Percentiles rank a stretch among this genome's conserved stretches.
phyloP scores from a whole-genome alignment of 1,140 invertebrate genomes.

The Zophobas atratus region DNA sequence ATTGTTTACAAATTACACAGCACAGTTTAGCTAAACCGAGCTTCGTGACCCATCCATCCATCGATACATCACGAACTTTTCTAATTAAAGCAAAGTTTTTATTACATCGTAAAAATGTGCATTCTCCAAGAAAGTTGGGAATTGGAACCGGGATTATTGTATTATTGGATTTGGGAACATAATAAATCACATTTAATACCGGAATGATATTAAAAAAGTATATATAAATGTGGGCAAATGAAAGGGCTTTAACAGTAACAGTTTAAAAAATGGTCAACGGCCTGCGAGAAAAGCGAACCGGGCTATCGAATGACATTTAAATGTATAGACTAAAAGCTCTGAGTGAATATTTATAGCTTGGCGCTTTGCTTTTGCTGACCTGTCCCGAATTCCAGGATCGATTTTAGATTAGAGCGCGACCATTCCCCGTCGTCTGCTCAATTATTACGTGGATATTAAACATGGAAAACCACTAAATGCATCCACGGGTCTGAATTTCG shows the following conservation, averaged over 20 bases:
- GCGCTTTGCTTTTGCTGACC: conserved; percentile 47
- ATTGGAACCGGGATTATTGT: conserved; percentile 28
- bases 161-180: conserved; percentile 2
- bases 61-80: conserved; percentile 27
- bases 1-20: too few relatives aligned
- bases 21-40: too few relatives aligned
- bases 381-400: conserved; percentile 43
- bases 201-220: conserved; percentile 8
- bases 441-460: conserved; percentile 44
- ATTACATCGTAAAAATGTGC: conserved; percentile 22
- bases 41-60: neutral
- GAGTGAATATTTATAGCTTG: conserved; percentile 47
- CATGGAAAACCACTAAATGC: conserved; percentile 39
- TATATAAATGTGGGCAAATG: conserved; percentile 3
- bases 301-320: conserved; percentile 44
- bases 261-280: conserved; percentile 8
- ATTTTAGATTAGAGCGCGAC: conserved; percentile 44
- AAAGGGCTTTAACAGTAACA: neutral
- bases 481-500: conserved; percentile 25
- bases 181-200: conserved; percentile 5
- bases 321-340: conserved; percentile 46
- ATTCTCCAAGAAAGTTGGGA: conserved; percentile 13
- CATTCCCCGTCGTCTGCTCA: conserved; percentile 35
- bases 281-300: conserved; percentile 12
- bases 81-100: conserved; percentile 32